A percentile compares a stretch with the other conserved stretches of the same genome.
Evolutionary conservation across 2,888 invertebrate species (phyloP).

Genomic region (Drosophila putrida): DNA sequence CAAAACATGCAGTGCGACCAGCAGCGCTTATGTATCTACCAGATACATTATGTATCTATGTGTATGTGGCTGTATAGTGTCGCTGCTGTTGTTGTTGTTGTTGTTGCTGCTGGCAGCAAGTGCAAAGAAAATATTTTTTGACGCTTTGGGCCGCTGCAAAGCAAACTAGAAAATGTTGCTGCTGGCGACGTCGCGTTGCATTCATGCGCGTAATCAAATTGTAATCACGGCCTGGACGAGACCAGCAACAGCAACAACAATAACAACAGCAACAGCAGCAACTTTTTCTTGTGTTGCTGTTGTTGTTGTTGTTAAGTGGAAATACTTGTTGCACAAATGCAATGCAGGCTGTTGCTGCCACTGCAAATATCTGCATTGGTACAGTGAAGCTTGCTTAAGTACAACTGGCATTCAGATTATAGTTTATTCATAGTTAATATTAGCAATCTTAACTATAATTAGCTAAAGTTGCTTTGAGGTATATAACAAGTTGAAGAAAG

Average conservation of each 20-base stretch:
- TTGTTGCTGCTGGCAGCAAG: conserved; percentile 59
- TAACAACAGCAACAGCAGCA: conserved; percentile 31
- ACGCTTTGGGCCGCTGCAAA: conserved; percentile 70
- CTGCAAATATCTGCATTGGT: conserved; percentile 56
- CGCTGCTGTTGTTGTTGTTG: conserved; percentile 27
- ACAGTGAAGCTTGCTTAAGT: conserved; percentile 53
- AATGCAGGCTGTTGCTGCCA: conserved; percentile 64
- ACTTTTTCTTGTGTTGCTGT: conserved; percentile 39
- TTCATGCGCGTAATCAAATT: conserved; percentile 83
- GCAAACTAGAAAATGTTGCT: conserved; percentile 72
- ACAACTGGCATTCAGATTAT: conserved; percentile 3
- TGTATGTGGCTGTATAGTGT: conserved; percentile 36
- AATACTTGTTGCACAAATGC: conserved; percentile 83
- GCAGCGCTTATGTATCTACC: conserved; percentile 74
- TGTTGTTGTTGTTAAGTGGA: conserved; percentile 78
- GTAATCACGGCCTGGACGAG: conserved; percentile 78
- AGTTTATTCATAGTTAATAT: conserved; percentile 1
- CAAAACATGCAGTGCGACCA: conserved; percentile 75
- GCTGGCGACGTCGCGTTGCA: conserved; percentile 70
- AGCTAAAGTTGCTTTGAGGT: neutral
- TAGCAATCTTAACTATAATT: conserved; percentile 5
- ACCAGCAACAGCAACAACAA: conserved; percentile 54
- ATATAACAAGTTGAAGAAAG: too few relatives aligned
- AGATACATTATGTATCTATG: conserved; percentile 75
- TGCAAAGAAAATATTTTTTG: conserved; percentile 82